Evolutionary conservation across 2,888 invertebrate genomes (phyloP), one percentile per base, ranked within the genome.

Genomic region (Tenthredo mesomela): DNA sequence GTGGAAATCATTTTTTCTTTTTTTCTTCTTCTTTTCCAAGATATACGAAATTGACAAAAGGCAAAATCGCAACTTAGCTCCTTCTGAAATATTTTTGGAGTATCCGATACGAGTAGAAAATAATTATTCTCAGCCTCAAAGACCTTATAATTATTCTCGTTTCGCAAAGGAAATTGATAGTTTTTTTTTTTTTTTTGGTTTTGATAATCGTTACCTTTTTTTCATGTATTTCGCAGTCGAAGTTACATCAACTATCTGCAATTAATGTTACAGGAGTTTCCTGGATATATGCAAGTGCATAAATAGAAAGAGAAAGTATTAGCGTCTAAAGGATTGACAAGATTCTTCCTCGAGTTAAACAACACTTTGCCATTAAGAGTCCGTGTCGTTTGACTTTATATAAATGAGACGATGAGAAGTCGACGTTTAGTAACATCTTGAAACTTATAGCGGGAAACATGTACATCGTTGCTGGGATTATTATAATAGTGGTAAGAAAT

Each of bases 361-460:
- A 82, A 47, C 67, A 50, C 47, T 82, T 82, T 67, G 70, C 82
- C 50, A 82, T 82, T 82, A 82, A 15, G 65, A 67, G 12, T n/a
- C n/a, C 25, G 58, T 70, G 70, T 29, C 43, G 70, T 33, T 40
- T 25, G 67, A 82, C 67, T 82, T 80, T 80, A 82, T 82, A 82
- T 80, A 82, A 82, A 82, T 58, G 82, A 82, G 33, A 33, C 29
- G 18, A 47, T 25, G 67, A 12, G 29, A 47, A n/a, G 18, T 70
- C n/a, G 18, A 12, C 82, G 65, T 82, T 82, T 61, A 80, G 58
- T 80, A 80, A 29, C 21, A 61, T 61, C 80, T 80, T 25, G 40
- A 58, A 25, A 43, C 29, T 82, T 29, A 18, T 43, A 18, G 18
- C 15, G 47, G 29, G 47, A 82, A 82, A 82, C 67, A 65, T 82